A percentile compares a stretch with the other conserved stretches of the same genome.
phyloP scores from a whole-genome alignment of 2,888 invertebrate genomes.

The Allygus modestus region DNA sequence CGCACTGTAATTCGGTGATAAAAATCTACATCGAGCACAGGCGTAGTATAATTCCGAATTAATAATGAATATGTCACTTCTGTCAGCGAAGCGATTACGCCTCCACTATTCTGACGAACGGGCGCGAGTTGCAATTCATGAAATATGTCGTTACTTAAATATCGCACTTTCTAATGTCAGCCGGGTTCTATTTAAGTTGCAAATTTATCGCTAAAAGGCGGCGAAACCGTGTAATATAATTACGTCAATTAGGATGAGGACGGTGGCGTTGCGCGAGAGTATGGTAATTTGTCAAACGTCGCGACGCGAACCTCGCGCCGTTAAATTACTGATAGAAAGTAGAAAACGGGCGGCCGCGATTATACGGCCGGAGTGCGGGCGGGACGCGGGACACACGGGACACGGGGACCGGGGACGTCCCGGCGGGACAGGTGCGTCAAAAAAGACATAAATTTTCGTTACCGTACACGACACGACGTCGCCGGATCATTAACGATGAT shows the following conservation, averaged over 20 bases:
- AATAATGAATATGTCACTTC: neutral
- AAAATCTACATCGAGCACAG: neutral
- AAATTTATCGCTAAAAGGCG: constrained; percentile 26
- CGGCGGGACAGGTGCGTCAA: constrained; percentile 35
- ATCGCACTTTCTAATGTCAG: neutral
- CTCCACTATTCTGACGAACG: neutral
- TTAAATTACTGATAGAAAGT: neutral
- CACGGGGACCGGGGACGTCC: constrained; percentile 4
- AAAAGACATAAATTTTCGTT: constrained; percentile 28
- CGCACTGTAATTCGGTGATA: too few species aligned
- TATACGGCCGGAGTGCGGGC: too few species aligned
- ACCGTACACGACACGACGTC: neutral
- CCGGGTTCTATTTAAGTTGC: constrained; percentile 11
- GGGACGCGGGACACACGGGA: neutral
- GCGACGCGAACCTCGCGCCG: too few species aligned
- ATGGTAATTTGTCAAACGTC: constrained; percentile 20
- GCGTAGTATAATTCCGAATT: neutral
- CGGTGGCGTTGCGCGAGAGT: too few species aligned
- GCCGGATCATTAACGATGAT: constrained; percentile 30
- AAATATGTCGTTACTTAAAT: neutral
- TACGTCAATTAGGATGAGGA: constrained; percentile 15
- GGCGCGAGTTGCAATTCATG: neutral
- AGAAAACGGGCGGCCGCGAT: too few species aligned
- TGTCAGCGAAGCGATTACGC: neutral
- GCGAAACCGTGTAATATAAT: neutral